These are phyloP conservation scores for Heliothis subflexa DNA, from an alignment of 1,140 invertebrate species.

Conservation along the genomic window DNA sequence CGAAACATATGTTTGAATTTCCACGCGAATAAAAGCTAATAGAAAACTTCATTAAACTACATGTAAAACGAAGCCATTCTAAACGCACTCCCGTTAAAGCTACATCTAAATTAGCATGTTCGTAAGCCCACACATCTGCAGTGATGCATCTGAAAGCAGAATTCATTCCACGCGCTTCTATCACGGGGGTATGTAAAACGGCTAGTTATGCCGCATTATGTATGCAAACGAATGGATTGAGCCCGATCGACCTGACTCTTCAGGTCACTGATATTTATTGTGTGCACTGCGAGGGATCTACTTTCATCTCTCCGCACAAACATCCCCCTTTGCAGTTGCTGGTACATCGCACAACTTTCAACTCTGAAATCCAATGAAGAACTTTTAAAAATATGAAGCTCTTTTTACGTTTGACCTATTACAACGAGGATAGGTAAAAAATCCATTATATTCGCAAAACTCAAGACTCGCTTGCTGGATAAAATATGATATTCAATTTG, in stretches of 20 bases:
- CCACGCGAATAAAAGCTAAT: too few species aligned
- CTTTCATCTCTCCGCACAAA: slow-evolving; percentile 17
- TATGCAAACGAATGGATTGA: slow-evolving; percentile 35
- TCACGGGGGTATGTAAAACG: neutral
- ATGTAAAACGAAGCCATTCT: too few species aligned
- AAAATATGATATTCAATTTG: slow-evolving; percentile 15
- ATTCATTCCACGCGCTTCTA: neutral
- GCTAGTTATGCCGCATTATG: slow-evolving; percentile 14
- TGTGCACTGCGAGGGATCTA: neutral
- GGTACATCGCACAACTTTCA: slow-evolving; percentile 1
- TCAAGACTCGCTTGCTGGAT: neutral
- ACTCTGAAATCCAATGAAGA: slow-evolving; percentile 21
- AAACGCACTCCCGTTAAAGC: too few species aligned
- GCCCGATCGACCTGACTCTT: slow-evolving; percentile 30
- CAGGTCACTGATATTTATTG: slow-evolving; percentile 29
- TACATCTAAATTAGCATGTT: too few species aligned
- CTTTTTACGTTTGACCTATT: slow-evolving; percentile 26
- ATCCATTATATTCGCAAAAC: slow-evolving; percentile 17
- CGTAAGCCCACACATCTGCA: neutral
- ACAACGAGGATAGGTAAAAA: slow-evolving; percentile 12
- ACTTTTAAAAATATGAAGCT: slow-evolving; percentile 11
- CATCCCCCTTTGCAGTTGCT: neutral
- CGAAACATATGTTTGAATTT: too few species aligned
- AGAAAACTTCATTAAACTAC: too few species aligned
- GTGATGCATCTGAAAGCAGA: slow-evolving; percentile 1